Evolutionary conservation across 2,888 invertebrate genomes (phyloP), one percentile per base, ranked within the genome.

Genomic region (Limnephilus rhombicus): DNA sequence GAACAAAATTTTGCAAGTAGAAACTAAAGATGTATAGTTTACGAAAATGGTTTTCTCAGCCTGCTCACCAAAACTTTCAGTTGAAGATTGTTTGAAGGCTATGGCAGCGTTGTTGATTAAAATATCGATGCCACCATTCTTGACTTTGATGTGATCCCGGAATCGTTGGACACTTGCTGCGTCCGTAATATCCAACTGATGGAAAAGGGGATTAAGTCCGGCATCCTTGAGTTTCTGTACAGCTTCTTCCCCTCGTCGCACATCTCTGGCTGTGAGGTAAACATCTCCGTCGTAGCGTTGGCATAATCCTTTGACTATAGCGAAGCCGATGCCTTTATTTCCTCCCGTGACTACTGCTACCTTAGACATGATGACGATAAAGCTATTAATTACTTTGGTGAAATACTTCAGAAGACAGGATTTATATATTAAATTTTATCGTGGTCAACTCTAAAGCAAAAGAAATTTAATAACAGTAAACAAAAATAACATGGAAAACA

Each of bases 91-190:
- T 85, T 97, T 97, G 94, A 97, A 98, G 0, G 97, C 97, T 91
- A 98, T 97, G 93, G 96, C 98, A 41, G 98, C 98, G 95, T 98
- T 98, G 95, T 98, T 98, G 1, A 98, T 97, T 31, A 98, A 95
- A 31, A 98, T 95, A 95, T 98, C 98, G 3, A 98, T 94, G 0
- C 98, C 97, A 13, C 97, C 97, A 94, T 98, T 96, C 92, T 96
- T 96, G 45, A 95, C 95, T 94, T 96, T 95, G 2, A 98, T 94
- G 94, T 96, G 96, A 92, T 97, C 95, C 5, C 96, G 96, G 85
- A 98, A 96, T 81, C 94, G 95, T 91, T 96, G 94, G 12, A 98
- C 96, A 94, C 97, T 98, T 5, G 95, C 94, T 53, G 95, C 94
- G 93, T 97, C 96, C 90, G 96, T 97, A 91, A 98, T 96, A 94